Base-by-base conservation (phyloP, 92 coral and sea anemone species). In the Parazoanthus swiftii region DNA sequence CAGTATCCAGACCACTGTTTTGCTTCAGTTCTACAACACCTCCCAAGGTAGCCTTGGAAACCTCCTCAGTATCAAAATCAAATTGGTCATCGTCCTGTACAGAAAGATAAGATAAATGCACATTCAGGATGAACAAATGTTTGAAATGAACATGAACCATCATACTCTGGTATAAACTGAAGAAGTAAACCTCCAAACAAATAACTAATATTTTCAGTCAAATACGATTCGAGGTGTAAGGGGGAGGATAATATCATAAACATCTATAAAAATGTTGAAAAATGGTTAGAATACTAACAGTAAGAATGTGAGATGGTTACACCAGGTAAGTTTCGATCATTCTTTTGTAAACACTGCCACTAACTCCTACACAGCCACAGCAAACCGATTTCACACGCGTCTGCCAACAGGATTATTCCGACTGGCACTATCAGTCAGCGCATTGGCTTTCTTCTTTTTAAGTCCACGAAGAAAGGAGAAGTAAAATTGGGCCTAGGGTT, bases 11-110 rank as follows among this genome's bases (percentile, higher is more conserved):
- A 66, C 36, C 35, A 20, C 2, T 42, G 48, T 35, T 59, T 66
- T 58, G 48, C 8, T 51, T 79, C 44, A 35, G 85, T 81, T 81
- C 74, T 63, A 54, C 85, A 81, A 35, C 73, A 58, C 25, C 51
- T 54, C 54, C 74, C 15, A 81, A 20, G 18, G 85, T 20, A 2
- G 5, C 8, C 25, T 56, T 81, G 8, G 85, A 35, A 9, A 59
- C 4, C 18, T 37, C 48, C 74, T 36, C 51, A 21, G 56, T 25
- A 10, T 81, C 74, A 38, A 81, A 81, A 81, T 81, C 85, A 63
- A 36, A 25, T 21, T 33, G 48, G 23, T 81, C 74, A 18, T 81
- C 50, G 25, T 81, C 71, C 72, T 81, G 36, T 37, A 58, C 72
- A 63, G 10, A 63, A 63, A 16, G 26, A 1, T 38, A 81, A 39